These are phyloP conservation scores for Phocoena sinus DNA, from an alignment of 2,113 vertebrate genomes.

Conservation along the genomic window DNA sequence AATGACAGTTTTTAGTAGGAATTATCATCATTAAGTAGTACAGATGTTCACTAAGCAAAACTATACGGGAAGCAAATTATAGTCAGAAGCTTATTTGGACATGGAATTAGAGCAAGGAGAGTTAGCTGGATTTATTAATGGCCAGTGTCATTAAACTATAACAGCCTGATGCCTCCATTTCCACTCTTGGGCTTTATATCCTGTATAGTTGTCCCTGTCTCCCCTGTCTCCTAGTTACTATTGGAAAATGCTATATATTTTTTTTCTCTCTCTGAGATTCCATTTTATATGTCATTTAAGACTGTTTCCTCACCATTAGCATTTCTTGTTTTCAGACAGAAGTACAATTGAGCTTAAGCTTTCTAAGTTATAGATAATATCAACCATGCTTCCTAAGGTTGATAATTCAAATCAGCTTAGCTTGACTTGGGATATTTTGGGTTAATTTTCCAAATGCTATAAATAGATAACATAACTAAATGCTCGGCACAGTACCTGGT, in stretches of 20 bases:
- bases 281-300: not conserved
- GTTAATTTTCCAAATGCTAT: not conserved
- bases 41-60: not conserved
- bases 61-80: not conserved
- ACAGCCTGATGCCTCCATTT: not conserved
- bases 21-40: not conserved
- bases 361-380: not conserved
- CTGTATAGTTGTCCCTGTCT: not conserved
- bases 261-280: not conserved
- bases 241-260: not conserved
- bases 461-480: not conserved
- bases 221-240: not conserved
- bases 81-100: not conserved
- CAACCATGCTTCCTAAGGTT: not conserved
- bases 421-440: not conserved
- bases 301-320: not conserved
- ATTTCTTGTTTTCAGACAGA: not conserved
- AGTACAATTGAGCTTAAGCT: not conserved
- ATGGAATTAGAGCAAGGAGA: not conserved
- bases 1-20: not conserved
- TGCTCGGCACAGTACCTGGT: not conserved
- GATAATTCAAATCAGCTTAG: not conserved
- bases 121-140: not conserved
- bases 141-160: not conserved
- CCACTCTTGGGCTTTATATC: not conserved